Base-by-base conservation (phyloP, 2,797 vertebrate genomes). In the Onychomys leucogaster region DNA sequence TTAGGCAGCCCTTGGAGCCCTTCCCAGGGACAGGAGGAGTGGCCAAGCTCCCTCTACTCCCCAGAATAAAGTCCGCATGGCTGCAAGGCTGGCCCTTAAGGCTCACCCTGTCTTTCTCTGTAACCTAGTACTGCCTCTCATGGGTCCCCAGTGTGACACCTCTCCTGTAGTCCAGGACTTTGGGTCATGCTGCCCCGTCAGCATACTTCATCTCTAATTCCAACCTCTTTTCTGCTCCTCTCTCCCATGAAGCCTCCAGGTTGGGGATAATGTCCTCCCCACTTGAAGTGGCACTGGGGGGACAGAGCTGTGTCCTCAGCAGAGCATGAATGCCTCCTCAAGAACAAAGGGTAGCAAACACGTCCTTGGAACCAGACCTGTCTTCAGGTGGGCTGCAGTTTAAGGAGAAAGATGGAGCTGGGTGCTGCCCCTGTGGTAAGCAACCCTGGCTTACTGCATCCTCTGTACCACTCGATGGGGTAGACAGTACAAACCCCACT, bases 1-100 rank as follows among this genome's bases (percentile, higher is more conserved):
- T 65, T 87, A 95, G 94, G 83, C 23, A 52, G 27, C n/a, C 57
- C 86, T 69, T 37, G 90, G 75, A 93, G 80, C n/a, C 91, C 75
- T 87, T 94, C 84, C 95, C 75, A 1, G 34, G 37, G 85, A 85
- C 43, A 46, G 69, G n/a, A 21, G 13, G 52, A 25, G 52, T n/a
- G 43, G 21, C 67, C 52, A 73, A 16, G 43, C 17, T 43, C 65
- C 37, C 83, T 85, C 63, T 32, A 65, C 43, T 11, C 25, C 37
- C 57, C 0, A 23, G 92, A 90, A 71, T 5, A 12, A 94, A 78
- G 82, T 89, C 94, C 82, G 95, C 77, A 29, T 27, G 21, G 4
- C 41, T 2, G 5, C 69, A 25, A 73, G 87, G 57, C 71, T 34
- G 25, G 57, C 23, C 63, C 77, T 21, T 1, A 10, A 5, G 52